These are phyloP conservation scores for Polylopha cassiicola DNA, from an alignment of 2,888 invertebrate genomes.

Conservation along the genomic window DNA sequence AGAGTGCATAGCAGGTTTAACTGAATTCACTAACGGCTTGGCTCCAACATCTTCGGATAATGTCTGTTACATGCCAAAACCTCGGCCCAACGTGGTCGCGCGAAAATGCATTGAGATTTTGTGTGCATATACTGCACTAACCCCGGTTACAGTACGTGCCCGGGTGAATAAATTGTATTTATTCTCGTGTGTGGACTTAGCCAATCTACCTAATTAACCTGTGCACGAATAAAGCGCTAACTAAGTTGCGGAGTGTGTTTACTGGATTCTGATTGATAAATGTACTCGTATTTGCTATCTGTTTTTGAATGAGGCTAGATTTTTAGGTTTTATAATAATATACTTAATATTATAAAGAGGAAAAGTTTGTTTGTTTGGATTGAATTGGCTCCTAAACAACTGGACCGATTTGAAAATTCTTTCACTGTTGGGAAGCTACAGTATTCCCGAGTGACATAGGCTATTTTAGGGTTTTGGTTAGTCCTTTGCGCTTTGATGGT, in stretches of 20 bases:
- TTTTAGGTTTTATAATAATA: background rate
- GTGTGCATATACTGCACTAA: slow-evolving; percentile 24
- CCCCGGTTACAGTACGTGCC: slow-evolving; percentile 24
- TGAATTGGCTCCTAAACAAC: no score
- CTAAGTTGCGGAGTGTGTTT: slow-evolving; percentile 26
- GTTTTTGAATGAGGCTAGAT: slow-evolving; percentile 6
- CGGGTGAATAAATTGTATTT: slow-evolving; percentile 31
- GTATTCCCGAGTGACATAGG: no score
- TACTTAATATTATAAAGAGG: no score
- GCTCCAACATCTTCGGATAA: slow-evolving; percentile 23
- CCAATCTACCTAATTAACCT: slow-evolving; percentile 42
- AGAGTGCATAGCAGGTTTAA: slow-evolving; percentile 18
- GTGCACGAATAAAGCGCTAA: slow-evolving; percentile 40
- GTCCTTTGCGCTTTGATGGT: no score
- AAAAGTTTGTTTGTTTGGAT: no score
- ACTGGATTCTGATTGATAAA: slow-evolving; percentile 19
- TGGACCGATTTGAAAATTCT: no score
- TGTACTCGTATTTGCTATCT: slow-evolving; percentile 4
- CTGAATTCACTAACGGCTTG: slow-evolving; percentile 31
- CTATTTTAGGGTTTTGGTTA: no score
- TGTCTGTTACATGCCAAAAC: slow-evolving; percentile 21
- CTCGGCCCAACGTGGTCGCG: slow-evolving; percentile 17
- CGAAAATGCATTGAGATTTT: slow-evolving; percentile 27
- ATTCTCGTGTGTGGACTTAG: slow-evolving; percentile 25
- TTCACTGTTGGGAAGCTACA: no score